Base-by-base conservation (phyloP, 2,888 invertebrate species). In the Cryptocheilus praepositus region DNA sequence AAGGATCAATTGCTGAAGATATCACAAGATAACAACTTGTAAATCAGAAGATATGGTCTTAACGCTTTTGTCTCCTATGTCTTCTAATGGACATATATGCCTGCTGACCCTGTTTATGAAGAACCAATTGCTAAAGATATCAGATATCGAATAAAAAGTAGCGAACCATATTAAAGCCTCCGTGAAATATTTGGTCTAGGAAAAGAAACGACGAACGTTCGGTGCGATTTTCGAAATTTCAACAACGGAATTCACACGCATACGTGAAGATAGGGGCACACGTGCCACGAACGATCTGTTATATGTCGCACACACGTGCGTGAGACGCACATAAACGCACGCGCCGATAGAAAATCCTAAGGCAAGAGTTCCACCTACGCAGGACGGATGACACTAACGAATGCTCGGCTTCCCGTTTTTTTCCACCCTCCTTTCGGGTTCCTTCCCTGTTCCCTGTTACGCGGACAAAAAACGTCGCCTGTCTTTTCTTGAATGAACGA, bases 401-500 rank as follows among this genome's bases (percentile, higher is more conserved):
- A 74, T 66, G 66, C 62, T 68, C 71, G 63, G 65, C 75, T 75
- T 75, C 75, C 74, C 74, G 74, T 67, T 74, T 67, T 74, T 74
- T 74, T 74, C 59, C 51, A 28, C 15, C 53, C 51, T 55, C 55
- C 58, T 65, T 18, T 16, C 44, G 45, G n/a, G 28, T 59, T 61
- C 63, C 72, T 70, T 74, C 72, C 70, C 69, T 61, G 36, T 36
- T 36, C 36, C 36, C 13, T 11, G 8, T 11, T 60, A 55, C 36
- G 51, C 11, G 25, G 25, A 43, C 46, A 62, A 66, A 64, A 74
- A 64, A 73, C 15, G 7, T 45, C 46, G 43, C 51, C 64, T 59
- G 44, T 59, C 52, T 62, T 69, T 65, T 53, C 49, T 19, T 43
- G 57, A 71, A 75, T 63, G 56, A 74, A 67, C 21, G 67, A 69